Conservation (phyloP, 2,113 vertebrate genomes). For the Prionailurus bengalensis region DNA sequence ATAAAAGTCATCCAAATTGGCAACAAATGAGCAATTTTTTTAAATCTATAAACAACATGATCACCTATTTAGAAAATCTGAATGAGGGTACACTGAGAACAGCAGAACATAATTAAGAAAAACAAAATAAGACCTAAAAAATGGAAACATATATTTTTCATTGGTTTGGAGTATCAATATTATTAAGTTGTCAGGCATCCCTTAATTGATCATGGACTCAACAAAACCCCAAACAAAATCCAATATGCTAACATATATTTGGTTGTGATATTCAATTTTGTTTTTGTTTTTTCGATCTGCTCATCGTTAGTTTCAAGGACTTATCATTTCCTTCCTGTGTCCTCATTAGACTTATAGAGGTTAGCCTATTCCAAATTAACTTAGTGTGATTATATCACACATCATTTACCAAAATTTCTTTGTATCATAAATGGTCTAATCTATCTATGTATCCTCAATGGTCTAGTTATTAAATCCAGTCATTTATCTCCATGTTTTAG, state of each 20-base stretch:
- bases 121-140: not conserved
- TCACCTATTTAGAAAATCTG: not conserved
- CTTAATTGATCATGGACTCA: not conserved
- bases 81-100: not conserved
- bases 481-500: not conserved
- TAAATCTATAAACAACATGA: not conserved
- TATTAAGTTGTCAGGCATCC: not conserved
- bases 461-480: not conserved
- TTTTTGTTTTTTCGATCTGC: not conserved
- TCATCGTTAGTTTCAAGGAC: not conserved
- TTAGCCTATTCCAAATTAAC: not conserved
- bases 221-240: not conserved
- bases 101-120: not conserved
- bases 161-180: not conserved
- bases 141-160: not conserved
- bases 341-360: not conserved
- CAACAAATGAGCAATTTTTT: not conserved
- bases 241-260: not conserved
- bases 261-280: not conserved
- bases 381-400: not conserved
- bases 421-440: not conserved
- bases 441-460: not conserved
- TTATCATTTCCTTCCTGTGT: not conserved
- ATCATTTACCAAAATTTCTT: not conserved
- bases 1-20: not conserved